Base-by-base conservation (phyloP, 2,797 vertebrate species). In the Aratinga solstitialis region DNA sequence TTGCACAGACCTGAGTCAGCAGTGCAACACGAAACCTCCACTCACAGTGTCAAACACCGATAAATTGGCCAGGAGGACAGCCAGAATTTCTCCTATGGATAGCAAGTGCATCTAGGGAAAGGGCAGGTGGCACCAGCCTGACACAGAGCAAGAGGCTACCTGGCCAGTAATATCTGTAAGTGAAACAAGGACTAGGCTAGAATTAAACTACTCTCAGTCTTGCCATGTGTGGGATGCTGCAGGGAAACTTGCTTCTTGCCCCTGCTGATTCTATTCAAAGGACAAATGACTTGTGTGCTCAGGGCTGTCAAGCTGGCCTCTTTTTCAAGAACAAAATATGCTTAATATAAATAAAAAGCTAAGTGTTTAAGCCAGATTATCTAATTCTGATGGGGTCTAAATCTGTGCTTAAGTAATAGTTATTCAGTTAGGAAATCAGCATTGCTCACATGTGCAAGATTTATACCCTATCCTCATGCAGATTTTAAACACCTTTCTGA, bases 401-500 rank as follows among this genome's bases (percentile, higher is more conserved):
- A 75, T 73, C 47, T 76, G 43, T 79, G 53, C 38, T 42, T 81
- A 90, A 90, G 26, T 67, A 58, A 85, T 20, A 20, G 76, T 22
- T 11, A 90, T 72, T 93, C 76, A 79, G 32, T 4, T 62, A n/a
- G 68, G 82, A 90, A 84, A 94, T 34, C 45, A 77, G 36, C 27
- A 45, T 62, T 32, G 56, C 77, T 86, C 85, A 89, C 7, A 27
- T 10, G 2, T 0, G 10, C 32, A 79, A 78, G 22, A 69, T 78
- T 81, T 79, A 76, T 84, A 87, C 76, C 62, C 66, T 68, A 30
- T 22, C 40, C 34, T 79, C 63, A 42, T 15, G 48, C 14, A 90
- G 89, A 90, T 84, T 93, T 94, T 71, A 90, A 93, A 40, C 47
- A 86, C 30, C 63, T 63, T 92, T 81, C 63, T 61, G n/a, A 90